Evolutionary conservation across 2,797 vertebrate genomes (phyloP), one percentile per base, ranked within the genome.

Genomic region (Chromis chromis): DNA sequence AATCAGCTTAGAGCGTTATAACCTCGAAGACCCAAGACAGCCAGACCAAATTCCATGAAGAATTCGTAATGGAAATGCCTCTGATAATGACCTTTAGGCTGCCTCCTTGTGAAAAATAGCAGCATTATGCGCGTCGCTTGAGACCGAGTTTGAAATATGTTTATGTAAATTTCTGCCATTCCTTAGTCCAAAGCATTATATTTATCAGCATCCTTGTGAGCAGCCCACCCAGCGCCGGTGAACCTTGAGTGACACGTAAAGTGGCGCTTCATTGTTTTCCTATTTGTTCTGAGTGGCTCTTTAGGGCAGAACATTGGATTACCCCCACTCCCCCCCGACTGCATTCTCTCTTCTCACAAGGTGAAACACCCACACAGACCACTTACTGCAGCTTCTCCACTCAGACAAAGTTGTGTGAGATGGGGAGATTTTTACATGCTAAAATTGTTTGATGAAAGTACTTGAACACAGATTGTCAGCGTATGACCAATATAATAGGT

Each of bases 1-100:
- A 90, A 87, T 79, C 79, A 63, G 55, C 80, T 85, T 53, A 78
- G 50, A 73, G 61, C 2, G 4, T 70, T 76, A 50, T 60, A 77
- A 79, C 64, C 70, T 44, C 19, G 1, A 65, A 74, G 62, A 78
- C 53, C 28, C 42, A 56, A 60, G 28, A 78, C 31, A 52, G 53
- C 27, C 49, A 55, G 2, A n/a, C 19, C 42, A 33, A 70, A 68
- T 71, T 36, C 44, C 28, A 11, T 44, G 17, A 75, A 55, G 21
- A 65, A 72, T 66, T 79, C 52, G 42, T 63, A 21, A 69, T 73
- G 46, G 65, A 22, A 42, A 42, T 58, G 22, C 5, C 57, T 65
- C 55, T 44, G 64, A 46, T 50, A 53, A 75, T 25, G 50, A 75
- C 64, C 63, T 68, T 71, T 69, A 67, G 33, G 6, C 22, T 49